Base-by-base conservation (phyloP, 2,888 invertebrate genomes). In the Mactromeris polynyma region DNA sequence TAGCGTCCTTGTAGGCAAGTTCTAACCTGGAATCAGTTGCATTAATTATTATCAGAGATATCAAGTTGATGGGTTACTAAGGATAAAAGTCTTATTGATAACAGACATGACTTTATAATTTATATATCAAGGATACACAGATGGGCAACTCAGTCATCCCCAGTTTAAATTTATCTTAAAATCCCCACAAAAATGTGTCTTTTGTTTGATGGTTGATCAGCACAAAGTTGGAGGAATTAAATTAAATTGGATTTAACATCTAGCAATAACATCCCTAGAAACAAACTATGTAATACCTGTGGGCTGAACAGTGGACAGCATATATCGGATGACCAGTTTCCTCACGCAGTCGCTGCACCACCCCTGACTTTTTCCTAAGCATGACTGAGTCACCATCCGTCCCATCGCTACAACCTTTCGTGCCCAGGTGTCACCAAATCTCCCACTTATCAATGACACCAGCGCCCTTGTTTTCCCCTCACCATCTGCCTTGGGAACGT, bases 1-100 rank as follows among this genome's bases (percentile, higher is more conserved):
- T 78, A 1, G 81, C 81, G 78, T 89, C 89, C 33, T 87, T 89
- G 77, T 81, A 84, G 19, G 84, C 69, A 0, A 87, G 46, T 21
- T 89, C 86, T n/a, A 87, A 36, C 36, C 84, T 87, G 77, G 14
- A 36, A 83, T n/a, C n/a, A n/a, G n/a, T n/a, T n/a, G n/a, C n/a
- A n/a, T n/a, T n/a, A n/a, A n/a, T n/a, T n/a, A n/a, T n/a, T n/a
- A n/a, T n/a, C n/a, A n/a, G n/a, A n/a, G n/a, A n/a, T n/a, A n/a
- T n/a, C n/a, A n/a, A n/a, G n/a, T n/a, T n/a, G n/a, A n/a, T n/a
- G n/a, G n/a, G n/a, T n/a, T n/a, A n/a, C n/a, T n/a, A n/a, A n/a
- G n/a, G n/a, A n/a, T n/a, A n/a, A n/a, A n/a, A n/a, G n/a, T n/a
- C n/a, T n/a, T n/a, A 46, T 19, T 31, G 31, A 42, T 80, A 54